Percentiles rank a stretch among this genome's conserved stretches.
Conservation (phyloP, 2,888 invertebrate genomes). For the Campopleginae sp. region DNA sequence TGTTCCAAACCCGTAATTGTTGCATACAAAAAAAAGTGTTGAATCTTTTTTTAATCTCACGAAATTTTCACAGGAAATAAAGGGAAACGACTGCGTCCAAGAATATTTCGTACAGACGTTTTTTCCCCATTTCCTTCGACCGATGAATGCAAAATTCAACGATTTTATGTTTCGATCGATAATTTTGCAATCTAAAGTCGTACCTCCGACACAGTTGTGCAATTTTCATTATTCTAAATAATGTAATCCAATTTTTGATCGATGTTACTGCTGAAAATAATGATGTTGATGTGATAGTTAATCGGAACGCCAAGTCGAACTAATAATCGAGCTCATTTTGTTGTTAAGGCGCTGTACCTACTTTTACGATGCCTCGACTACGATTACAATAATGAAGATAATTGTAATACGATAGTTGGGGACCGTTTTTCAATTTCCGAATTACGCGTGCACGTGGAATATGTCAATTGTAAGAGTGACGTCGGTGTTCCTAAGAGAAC, state of each 20-base stretch:
- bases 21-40: not conserved
- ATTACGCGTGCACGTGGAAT: conserved; percentile 54
- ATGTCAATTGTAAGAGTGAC: conserved; percentile 52
- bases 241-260: too few species aligned
- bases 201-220: too few species aligned
- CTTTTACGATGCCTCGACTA: not conserved
- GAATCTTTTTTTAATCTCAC: not conserved
- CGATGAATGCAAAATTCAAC: too few species aligned
- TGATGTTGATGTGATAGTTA: not conserved
- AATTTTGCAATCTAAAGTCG: too few species aligned
- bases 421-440: conserved; percentile 61
- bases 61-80: too few species aligned
- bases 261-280: not conserved
- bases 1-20: not conserved
- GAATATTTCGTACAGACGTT: too few species aligned
- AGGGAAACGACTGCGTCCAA: too few species aligned
- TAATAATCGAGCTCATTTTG: not conserved
- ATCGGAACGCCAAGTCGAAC: not conserved
- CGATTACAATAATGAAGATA: conserved; percentile 4
- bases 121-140: too few species aligned
- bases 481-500: conserved; percentile 42
- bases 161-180: too few species aligned
- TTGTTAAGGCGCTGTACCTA: not conserved
- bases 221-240: too few species aligned
- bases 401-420: not conserved